These are phyloP conservation scores for Synergus gifuensis DNA, from an alignment of 2,888 invertebrate genomes.

Conservation along the genomic window DNA sequence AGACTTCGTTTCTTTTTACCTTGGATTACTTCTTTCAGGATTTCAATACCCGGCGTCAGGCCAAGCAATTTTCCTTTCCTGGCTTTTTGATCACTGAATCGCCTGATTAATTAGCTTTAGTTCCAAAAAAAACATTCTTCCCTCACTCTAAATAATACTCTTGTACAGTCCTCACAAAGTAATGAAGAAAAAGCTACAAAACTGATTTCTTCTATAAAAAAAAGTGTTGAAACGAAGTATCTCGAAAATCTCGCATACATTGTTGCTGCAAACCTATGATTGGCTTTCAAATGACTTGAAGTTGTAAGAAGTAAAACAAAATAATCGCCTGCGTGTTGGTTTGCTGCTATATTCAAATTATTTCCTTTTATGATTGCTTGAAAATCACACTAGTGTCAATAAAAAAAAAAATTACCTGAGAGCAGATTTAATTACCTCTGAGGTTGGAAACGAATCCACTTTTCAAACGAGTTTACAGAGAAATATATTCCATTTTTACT, in stretches of 20 bases:
- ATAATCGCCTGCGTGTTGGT: background rate
- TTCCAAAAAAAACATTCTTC: background rate
- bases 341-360: background rate
- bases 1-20: slow-evolving; percentile 15
- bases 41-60: slow-evolving; percentile 35
- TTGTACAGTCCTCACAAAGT: background rate
- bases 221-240: too few species aligned
- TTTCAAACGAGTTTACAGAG: background rate
- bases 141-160: too few species aligned
- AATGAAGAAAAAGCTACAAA: background rate
- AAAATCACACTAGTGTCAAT: background rate
- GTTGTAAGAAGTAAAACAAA: too few species aligned
- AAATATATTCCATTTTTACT: background rate
- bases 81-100: slow-evolving; percentile 26
- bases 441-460: background rate
- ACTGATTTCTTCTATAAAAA: background rate
- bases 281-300: too few species aligned
- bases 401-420: background rate
- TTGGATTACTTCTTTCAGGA: slow-evolving; percentile 38
- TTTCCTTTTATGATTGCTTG: background rate
- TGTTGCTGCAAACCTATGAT: too few species aligned
- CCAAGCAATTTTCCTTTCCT: slow-evolving; percentile 33
- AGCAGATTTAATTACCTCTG: background rate
- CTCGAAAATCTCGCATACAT: too few species aligned
- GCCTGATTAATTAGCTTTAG: slow-evolving; percentile 24